phyloP scores from a whole-genome alignment of 1,140 invertebrate species.

The Mya arenaria region DNA sequence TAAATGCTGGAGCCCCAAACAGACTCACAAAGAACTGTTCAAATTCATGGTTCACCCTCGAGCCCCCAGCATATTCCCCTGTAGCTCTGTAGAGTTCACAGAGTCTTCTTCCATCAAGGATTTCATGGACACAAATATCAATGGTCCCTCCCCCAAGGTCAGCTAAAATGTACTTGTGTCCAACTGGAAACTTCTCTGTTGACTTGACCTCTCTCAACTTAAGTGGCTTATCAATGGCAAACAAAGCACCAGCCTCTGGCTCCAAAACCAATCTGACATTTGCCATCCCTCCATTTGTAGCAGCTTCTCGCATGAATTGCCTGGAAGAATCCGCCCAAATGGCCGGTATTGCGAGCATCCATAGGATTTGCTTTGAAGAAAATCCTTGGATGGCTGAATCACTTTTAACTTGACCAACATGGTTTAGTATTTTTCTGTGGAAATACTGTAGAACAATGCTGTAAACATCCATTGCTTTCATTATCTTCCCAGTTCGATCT shows the following conservation, averaged over 20 bases:
- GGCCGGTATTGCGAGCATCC: constrained; percentile 48
- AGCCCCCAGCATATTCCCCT: background rate
- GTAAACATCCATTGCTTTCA: background rate
- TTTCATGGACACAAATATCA: constrained; percentile 19
- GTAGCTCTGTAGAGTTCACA: background rate
- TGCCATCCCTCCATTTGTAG: constrained; percentile 40
- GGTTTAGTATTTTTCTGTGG: too few species aligned
- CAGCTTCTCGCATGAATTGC: constrained; percentile 47
- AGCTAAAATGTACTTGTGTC: constrained; percentile 48
- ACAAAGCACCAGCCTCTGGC: constrained; percentile 54
- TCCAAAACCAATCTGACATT: constrained; percentile 43
- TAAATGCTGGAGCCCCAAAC: background rate
- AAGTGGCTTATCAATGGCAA: constrained; percentile 28
- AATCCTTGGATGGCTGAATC: background rate
- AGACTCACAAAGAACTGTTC: background rate
- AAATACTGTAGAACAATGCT: background rate
- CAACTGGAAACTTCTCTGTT: background rate
- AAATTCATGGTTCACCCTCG: background rate
- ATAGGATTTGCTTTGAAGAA: too few species aligned
- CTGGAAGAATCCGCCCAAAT: constrained; percentile 42
- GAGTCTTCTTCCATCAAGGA: background rate
- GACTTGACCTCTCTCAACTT: too few species aligned
- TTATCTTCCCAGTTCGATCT: background rate
- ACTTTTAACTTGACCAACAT: background rate
- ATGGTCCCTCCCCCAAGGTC: constrained; percentile 48